These are phyloP conservation scores for Junonia oenone DNA, from an alignment of 2,888 invertebrate genomes.

Conservation along the genomic window DNA sequence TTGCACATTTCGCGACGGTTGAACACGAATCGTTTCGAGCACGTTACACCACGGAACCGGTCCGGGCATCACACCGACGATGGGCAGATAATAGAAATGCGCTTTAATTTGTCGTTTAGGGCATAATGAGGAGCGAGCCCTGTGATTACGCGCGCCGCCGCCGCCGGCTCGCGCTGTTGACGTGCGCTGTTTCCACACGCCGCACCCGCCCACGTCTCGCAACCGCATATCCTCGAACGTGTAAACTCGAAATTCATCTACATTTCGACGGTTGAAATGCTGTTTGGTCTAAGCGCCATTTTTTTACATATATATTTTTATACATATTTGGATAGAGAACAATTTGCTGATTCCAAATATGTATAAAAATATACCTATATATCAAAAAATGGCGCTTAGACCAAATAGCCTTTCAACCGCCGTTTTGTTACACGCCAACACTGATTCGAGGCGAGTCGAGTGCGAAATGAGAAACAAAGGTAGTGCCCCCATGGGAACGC, in stretches of 20 bases:
- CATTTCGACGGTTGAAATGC: too few relatives aligned
- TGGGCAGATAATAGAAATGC: constrained; percentile 77
- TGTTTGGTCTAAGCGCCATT: too few relatives aligned
- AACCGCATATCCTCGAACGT: constrained; percentile 47
- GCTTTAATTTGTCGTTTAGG: constrained; percentile 80
- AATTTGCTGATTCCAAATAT: too few relatives aligned
- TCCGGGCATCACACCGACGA: constrained; percentile 54
- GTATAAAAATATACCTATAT: too few relatives aligned
- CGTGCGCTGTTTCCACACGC: constrained; percentile 65
- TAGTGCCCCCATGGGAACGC: constrained; percentile 54
- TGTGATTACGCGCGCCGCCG: constrained; percentile 80
- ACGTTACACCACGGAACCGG: constrained; percentile 52
- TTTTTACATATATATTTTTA: too few relatives aligned
- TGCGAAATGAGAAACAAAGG: constrained; percentile 36
- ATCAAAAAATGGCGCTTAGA: too few relatives aligned
- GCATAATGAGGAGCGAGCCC: constrained; percentile 75
- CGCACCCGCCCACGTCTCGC: constrained; percentile 37
- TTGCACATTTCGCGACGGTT: constrained; percentile 16
- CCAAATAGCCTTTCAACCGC: too few relatives aligned
- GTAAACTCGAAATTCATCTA: constrained; percentile 40
- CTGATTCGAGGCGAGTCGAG: constrained; percentile 18
- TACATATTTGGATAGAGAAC: too few relatives aligned
- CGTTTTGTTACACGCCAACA: constrained; percentile 10
- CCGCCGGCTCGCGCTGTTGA: constrained; percentile 76
- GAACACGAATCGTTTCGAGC: constrained; percentile 36